Base-by-base conservation (phyloP, 1,140 invertebrate genomes). In the Dysdera silvatica region DNA sequence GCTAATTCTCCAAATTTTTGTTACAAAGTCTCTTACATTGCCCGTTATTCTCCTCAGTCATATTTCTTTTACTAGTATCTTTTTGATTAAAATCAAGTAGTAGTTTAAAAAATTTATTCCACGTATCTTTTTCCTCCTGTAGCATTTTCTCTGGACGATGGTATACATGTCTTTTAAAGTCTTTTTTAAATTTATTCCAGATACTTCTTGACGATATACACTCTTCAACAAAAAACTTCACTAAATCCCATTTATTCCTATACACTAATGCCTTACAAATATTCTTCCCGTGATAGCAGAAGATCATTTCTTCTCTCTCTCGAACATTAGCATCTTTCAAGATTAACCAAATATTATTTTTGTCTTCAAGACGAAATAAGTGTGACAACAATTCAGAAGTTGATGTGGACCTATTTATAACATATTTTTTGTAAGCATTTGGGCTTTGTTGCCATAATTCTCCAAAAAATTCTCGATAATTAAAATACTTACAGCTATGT, bases 381-480 rank as follows among this genome's bases (percentile, higher is more conserved):
- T 49, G 28, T 49, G 57, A 49, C 28, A 59, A 23, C 14, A 49
- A 16, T n/a, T 14, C 35, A 2, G 2, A 31, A 49, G 23, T 49
- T 45, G 43, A 45, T 33, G 51, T 20, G n/a, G 49, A 61, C n/a
- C 37, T 20, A 61, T 35, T 31, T 47, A 45, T 61, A 35, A 61
- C 40, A 54, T 53, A 54, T 47, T 8, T 47, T 54, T 61, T 61
- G 37, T 54, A 10, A 16, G 29, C n/a, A 26, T 24, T 32, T 23
- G 40, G 49, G 14, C 49, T 61, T 54, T 54, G 49, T 20, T 47
- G 28, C 59, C 59, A 61, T 14, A 61, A 61, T 54, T 61, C 51
- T n/a, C 41, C 51, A 53, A 61, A 47, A 26, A 61, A 23, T 20
- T 52, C 54, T 47, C 54, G 59, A 61, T 61, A 61, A 54, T 61